Conservation (phyloP, 2,113 vertebrate genomes). For the Australoheros scitulus region DNA sequence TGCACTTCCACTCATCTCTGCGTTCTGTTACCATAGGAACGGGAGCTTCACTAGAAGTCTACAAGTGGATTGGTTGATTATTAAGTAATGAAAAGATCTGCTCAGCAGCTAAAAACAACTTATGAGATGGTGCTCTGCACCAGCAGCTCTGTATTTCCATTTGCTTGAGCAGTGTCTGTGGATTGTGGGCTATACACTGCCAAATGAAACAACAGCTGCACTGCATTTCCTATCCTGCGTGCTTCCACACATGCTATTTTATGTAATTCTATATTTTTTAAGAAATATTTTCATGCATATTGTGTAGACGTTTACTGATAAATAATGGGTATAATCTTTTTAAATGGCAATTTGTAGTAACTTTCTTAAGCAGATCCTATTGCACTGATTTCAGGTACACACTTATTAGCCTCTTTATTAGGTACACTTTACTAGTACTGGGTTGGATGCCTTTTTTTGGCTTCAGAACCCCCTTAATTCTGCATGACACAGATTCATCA, state of each 20-base stretch:
- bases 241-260: neutral
- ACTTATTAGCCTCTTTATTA: neutral
- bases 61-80: conserved; percentile 27
- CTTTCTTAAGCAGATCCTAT: neutral
- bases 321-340: neutral
- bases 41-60: neutral
- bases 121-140: neutral
- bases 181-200: neutral
- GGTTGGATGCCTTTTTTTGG: neutral
- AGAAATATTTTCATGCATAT: neutral
- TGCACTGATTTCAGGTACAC: neutral
- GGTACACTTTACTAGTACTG: neutral
- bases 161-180: neutral
- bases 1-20: conserved; percentile 5
- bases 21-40: conserved; percentile 55
- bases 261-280: neutral
- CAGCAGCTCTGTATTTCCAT: neutral
- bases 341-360: neutral
- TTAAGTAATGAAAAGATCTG: conserved; percentile 26
- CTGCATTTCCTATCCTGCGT: neutral
- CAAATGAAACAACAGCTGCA: too few relatives aligned
- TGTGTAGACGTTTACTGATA: neutral
- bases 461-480: neutral
- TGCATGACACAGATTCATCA: neutral
- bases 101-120: neutral